Conservation (phyloP, 2,113 vertebrate genomes). For the Petaurus breviceps region DNA sequence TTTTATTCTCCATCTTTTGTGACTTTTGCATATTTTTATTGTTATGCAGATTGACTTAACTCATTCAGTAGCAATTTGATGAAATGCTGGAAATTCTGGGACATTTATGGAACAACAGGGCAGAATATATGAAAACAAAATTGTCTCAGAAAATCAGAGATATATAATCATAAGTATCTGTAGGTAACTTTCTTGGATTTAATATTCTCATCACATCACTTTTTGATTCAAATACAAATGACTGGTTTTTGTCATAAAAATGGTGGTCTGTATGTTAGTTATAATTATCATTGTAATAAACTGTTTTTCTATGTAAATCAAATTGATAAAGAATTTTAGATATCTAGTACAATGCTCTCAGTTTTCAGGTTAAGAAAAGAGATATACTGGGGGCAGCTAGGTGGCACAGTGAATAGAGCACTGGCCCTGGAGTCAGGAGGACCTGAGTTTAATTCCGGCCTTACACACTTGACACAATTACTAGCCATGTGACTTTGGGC, state of each 20-base stretch:
- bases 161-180: not conserved
- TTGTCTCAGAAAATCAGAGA: not conserved
- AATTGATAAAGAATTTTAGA: not conserved
- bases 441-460: no score
- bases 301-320: conserved; percentile 26
- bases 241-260: conserved; percentile 10
- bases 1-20: not conserved
- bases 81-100: not conserved
- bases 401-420: no score
- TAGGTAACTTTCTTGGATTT: conserved; percentile 21
- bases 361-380: not conserved
- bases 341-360: not conserved
- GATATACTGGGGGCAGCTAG: no score
- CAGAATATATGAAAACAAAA: conserved; percentile 5
- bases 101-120: not conserved
- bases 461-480: no score
- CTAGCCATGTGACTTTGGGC: no score
- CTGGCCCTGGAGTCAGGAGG: no score
- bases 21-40: not conserved
- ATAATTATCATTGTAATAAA: not conserved
- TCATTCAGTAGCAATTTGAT: not conserved
- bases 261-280: not conserved
- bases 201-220: not conserved
- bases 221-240: conserved; percentile 28
- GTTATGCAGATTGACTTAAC: not conserved